Evolutionary conservation across 2,113 vertebrate genomes (phyloP).

Genomic region (Xenopus laevis): DNA sequence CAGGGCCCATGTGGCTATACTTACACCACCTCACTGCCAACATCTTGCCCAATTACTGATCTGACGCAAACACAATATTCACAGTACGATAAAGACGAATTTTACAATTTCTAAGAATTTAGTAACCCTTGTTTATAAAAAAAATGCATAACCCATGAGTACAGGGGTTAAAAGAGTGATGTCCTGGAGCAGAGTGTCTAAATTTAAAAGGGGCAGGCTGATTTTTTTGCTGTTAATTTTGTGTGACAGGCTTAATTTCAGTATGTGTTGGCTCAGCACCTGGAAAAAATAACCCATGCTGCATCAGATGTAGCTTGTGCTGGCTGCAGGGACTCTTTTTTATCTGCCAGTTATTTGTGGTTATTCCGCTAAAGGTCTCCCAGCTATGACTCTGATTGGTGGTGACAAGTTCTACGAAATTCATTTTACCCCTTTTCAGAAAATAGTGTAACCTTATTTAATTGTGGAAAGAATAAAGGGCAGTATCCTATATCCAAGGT

Average conservation of each 20-base stretch:
- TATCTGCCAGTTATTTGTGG: not conserved
- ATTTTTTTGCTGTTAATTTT: slow-evolving; percentile 7
- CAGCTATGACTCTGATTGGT: not conserved
- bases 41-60: too few species aligned
- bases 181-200: not conserved
- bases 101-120: too few species aligned
- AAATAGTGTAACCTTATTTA: too few species aligned
- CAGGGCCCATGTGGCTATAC: too few species aligned
- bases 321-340: slow-evolving; percentile 10
- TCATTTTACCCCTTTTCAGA: too few species aligned
- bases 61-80: too few species aligned
- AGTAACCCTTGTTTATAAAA: not conserved
- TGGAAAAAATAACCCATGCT: slow-evolving; percentile 54
- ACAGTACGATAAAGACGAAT: too few species aligned
- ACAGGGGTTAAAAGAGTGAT: slow-evolving; percentile 12
- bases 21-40: too few species aligned
- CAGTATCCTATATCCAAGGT: too few species aligned
- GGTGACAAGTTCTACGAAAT: not conserved
- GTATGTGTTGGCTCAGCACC: slow-evolving; percentile 44
- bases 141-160: too few species aligned
- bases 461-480: too few species aligned
- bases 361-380: not conserved
- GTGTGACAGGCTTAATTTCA: slow-evolving; percentile 33
- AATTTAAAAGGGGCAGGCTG: not conserved
- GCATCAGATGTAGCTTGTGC: slow-evolving; percentile 37